Conservation (phyloP, 2,113 vertebrate genomes). For the Heterocephalus glaber region DNA sequence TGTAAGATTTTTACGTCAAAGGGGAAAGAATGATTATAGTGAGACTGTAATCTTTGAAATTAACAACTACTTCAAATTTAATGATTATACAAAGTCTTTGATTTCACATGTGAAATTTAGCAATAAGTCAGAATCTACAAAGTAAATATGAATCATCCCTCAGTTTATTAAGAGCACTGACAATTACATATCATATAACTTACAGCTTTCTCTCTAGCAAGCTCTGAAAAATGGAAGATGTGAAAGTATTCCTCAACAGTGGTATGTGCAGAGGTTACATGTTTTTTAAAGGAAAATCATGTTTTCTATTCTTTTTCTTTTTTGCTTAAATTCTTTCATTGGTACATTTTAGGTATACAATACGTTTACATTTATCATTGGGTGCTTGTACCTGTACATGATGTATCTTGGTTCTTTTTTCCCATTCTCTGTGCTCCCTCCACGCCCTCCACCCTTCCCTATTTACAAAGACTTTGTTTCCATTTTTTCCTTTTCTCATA, state of each 20-base stretch:
- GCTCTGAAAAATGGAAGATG: neutral
- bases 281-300: too few species aligned
- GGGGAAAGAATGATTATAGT: neutral
- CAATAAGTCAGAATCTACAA: neutral
- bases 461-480: too few species aligned
- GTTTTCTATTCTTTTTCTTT: too few species aligned
- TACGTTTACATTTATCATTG: too few species aligned
- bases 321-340: too few species aligned
- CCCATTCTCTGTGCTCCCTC: too few species aligned
- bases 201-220: neutral
- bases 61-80: neutral
- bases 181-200: accelerated
- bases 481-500: too few species aligned
- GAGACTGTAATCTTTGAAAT: neutral
- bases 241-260: neutral
- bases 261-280: neutral
- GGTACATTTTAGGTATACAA: too few species aligned
- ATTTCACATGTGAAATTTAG: neutral
- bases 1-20: neutral
- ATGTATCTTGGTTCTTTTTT: too few species aligned
- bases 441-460: too few species aligned
- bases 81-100: neutral
- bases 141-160: accelerated
- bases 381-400: too few species aligned
- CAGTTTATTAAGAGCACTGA: neutral